phyloP scores from a whole-genome alignment of 2,113 vertebrate species.

The Hipposideros armiger region DNA sequence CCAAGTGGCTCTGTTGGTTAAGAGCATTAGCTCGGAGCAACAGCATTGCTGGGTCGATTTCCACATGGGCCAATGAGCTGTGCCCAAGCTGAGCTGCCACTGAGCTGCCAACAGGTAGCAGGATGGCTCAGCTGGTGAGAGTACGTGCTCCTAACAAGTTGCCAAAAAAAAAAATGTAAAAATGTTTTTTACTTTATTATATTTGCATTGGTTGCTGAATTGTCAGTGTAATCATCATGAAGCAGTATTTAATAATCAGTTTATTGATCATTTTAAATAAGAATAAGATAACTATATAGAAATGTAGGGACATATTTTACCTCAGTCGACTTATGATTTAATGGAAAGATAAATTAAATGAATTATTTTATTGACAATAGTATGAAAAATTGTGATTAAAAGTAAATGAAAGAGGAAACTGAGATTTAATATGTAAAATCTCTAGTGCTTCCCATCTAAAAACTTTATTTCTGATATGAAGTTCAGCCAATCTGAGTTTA shows the following conservation, averaged over 20 bases:
- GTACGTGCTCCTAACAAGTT: no score
- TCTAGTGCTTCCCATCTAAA: not conserved
- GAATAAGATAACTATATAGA: not conserved
- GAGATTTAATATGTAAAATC: not conserved
- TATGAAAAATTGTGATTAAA: constrained; percentile 9
- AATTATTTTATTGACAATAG: not conserved
- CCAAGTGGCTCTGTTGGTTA: no score
- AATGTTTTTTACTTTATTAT: not conserved
- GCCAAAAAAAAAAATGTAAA: not conserved
- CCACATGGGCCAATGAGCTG: no score
- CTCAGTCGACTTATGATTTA: not conserved
- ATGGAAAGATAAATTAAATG: not conserved
- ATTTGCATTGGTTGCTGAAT: not conserved
- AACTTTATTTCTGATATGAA: not conserved
- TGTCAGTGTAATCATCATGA: constrained; percentile 30
- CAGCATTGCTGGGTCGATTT: no score
- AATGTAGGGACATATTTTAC: not conserved
- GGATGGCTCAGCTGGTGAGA: no score
- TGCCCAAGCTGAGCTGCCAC: no score
- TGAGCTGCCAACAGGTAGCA: no score
- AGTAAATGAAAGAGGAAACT: not conserved
- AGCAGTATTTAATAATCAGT: not conserved
- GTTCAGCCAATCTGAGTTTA: not conserved
- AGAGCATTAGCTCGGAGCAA: no score
- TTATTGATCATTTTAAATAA: constrained; percentile 23